Percentiles rank a stretch among this genome's conserved stretches.
phyloP scores from a whole-genome alignment of 2,888 invertebrate genomes.

The Drosophila suboccidentalis region DNA sequence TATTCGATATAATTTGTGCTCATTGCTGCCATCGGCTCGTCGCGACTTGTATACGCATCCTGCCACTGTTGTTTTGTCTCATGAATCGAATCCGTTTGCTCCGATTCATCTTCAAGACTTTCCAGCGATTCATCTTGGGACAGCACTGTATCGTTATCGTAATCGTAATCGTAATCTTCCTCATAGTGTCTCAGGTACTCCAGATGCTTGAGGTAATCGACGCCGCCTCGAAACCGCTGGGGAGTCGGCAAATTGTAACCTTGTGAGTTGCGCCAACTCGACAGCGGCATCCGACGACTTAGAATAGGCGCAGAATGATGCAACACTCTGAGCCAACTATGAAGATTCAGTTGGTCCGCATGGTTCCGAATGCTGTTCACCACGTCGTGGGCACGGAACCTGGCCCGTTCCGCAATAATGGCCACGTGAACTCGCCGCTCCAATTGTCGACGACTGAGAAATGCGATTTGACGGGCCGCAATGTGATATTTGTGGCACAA shows the following conservation, averaged over 20 bases:
- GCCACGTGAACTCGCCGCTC: constrained; percentile 59
- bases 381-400: constrained; percentile 22
- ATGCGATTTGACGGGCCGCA: constrained; percentile 1
- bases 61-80: background rate
- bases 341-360: background rate
- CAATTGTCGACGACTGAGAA: constrained; percentile 28
- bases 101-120: background rate
- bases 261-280: constrained; percentile 2
- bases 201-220: constrained; percentile 12
- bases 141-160: background rate
- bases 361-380: background rate
- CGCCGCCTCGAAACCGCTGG: constrained; percentile 33
- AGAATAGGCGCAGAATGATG: background rate
- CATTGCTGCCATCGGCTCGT: background rate
- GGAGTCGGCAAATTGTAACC: background rate
- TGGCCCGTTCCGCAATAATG: constrained; percentile 55
- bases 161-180: background rate
- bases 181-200: background rate
- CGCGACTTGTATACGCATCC: background rate
- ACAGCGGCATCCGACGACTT: background rate
- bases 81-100: background rate
- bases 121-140: background rate
- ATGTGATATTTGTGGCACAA: constrained; percentile 49
- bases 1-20: background rate
- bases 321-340: background rate